These are phyloP conservation scores for Stenoptilia bipunctidactyla DNA, from an alignment of 2,888 invertebrate species.

Conservation along the genomic window DNA sequence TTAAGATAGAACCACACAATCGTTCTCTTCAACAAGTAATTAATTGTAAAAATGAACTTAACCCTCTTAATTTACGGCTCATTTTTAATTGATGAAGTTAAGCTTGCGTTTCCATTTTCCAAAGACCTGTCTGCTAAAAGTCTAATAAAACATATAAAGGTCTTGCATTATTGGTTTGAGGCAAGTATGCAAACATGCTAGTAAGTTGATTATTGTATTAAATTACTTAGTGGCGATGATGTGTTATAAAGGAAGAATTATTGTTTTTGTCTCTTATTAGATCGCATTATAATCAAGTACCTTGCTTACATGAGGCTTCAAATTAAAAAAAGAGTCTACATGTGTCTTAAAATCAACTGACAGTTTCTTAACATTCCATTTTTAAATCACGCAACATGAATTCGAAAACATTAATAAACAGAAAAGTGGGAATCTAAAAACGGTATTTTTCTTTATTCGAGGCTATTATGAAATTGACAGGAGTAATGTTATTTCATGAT, in stretches of 20 bases:
- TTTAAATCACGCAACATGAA: too few relatives aligned
- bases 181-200: neutral
- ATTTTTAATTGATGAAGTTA: neutral
- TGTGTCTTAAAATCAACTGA: too few relatives aligned
- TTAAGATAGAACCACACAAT: neutral
- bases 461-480: too few relatives aligned
- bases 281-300: too few relatives aligned
- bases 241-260: neutral
- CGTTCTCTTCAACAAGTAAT: neutral
- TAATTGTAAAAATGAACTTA: neutral
- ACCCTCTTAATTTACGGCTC: neutral
- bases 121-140: neutral
- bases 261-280: neutral
- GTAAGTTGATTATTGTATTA: neutral
- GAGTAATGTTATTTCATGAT: too few relatives aligned
- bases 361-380: too few relatives aligned
- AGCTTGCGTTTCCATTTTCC: neutral
- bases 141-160: neutral
- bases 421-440: too few relatives aligned
- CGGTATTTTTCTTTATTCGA: too few relatives aligned
- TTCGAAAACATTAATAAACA: too few relatives aligned
- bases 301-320: too few relatives aligned
- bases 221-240: conserved; percentile 3
- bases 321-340: too few relatives aligned
- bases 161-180: neutral